Percentiles rank a stretch among this genome's conserved stretches.
These are phyloP conservation scores for Taphrorychus bicolor DNA, from an alignment of 2,888 invertebrate species.

Conservation along the genomic window DNA sequence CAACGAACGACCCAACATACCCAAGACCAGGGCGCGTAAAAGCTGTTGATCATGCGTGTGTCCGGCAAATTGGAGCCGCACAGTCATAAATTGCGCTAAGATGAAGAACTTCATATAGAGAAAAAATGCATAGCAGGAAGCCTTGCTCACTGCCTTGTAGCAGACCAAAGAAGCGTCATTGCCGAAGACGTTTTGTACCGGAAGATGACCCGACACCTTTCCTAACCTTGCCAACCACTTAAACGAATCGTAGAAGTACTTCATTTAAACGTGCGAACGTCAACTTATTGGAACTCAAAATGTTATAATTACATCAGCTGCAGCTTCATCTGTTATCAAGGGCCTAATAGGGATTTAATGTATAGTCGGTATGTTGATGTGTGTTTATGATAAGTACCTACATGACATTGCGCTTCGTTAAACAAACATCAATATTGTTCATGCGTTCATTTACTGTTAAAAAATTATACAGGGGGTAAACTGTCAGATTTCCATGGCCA, in stretches of 20 bases:
- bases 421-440: no score
- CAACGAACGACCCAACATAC: conserved; percentile 19
- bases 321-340: no score
- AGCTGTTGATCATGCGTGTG: conserved; percentile 12
- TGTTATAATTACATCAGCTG: no score
- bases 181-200: conserved; percentile 29
- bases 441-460: no score
- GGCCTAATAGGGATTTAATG: no score
- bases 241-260: conserved; percentile 27
- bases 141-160: conserved; percentile 20
- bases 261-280: no score
- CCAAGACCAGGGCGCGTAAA: conserved; percentile 1
- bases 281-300: no score
- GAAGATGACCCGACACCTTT: conserved; percentile 26
- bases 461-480: no score
- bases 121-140: conserved; percentile 15
- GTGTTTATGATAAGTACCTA: no score
- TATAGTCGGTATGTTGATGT: no score
- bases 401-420: no score
- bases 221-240: conserved; percentile 25
- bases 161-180: conserved; percentile 11
- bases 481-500: no score
- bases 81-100: background rate
- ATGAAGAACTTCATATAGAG: background rate
- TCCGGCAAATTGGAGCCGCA: background rate